phyloP scores from a whole-genome alignment of 1,140 invertebrate species.

The Teleopsis dalmanni region DNA sequence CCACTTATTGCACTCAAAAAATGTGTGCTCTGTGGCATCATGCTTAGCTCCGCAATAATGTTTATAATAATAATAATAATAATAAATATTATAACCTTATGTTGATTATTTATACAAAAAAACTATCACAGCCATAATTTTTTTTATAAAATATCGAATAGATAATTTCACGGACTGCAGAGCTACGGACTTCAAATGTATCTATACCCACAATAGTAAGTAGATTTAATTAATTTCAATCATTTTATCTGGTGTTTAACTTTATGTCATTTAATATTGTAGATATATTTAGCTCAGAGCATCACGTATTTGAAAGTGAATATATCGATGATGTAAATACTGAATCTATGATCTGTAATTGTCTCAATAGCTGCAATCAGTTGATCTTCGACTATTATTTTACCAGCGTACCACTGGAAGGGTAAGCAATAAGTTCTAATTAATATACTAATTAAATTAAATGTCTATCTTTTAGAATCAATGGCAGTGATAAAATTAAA shows the following conservation, averaged over 20 bases:
- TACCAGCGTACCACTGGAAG: constrained; percentile 14
- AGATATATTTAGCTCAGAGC: constrained; percentile 24
- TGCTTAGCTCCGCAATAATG: no score
- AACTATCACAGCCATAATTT: no score
- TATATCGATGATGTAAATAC: constrained; percentile 21
- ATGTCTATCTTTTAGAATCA: neutral
- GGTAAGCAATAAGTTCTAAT: constrained; percentile 16
- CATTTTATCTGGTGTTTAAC: neutral
- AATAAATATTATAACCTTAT: no score
- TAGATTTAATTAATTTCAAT: neutral
- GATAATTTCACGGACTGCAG: constrained; percentile 33
- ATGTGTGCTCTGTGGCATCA: no score
- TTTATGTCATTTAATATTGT: neutral
- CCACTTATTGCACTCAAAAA: no score
- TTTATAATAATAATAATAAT: no score
- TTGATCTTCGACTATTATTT: constrained; percentile 22
- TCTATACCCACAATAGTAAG: constrained; percentile 28
- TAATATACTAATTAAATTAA: constrained; percentile 2
- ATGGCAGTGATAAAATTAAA: neutral
- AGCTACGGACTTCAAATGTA: constrained; percentile 31
- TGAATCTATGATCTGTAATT: constrained; percentile 29
- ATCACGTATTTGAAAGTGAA: constrained; percentile 15
- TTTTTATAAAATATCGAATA: constrained; percentile 7
- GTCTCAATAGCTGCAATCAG: constrained; percentile 30
- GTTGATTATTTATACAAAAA: no score